Evolutionary conservation across 2,797 vertebrate genomes (phyloP).

Genomic region (Sebastes trivittatus): DNA sequence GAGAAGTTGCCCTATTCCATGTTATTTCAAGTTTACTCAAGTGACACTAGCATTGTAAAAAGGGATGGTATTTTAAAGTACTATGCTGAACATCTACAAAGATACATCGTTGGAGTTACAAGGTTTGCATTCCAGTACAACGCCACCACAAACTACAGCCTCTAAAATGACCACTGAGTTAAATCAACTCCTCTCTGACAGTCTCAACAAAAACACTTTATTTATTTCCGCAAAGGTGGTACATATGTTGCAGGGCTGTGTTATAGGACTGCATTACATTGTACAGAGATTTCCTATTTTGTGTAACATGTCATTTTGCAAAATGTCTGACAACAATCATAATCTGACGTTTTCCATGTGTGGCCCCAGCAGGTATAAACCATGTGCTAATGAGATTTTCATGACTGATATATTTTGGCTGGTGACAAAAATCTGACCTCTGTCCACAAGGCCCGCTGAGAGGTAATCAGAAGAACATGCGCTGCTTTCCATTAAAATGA

Average conservation of each 20-base stretch:
- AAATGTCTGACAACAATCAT: slow-evolving; percentile 1
- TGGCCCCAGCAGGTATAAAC: not conserved
- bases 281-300: not conserved
- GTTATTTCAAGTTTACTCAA: not conserved
- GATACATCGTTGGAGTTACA: slow-evolving; percentile 39
- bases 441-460: not conserved
- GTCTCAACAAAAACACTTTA: slow-evolving; percentile 59
- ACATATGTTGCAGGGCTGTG: not conserved
- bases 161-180: slow-evolving; percentile 40
- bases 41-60: not conserved
- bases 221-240: slow-evolving; percentile 23
- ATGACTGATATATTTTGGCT: slow-evolving; percentile 9
- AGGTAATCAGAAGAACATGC: slow-evolving; percentile 8
- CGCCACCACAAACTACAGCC: slow-evolving; percentile 57
- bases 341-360: slow-evolving; percentile 8
- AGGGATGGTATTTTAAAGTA: slow-evolving; percentile 3
- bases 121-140: slow-evolving; percentile 48
- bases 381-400: slow-evolving; percentile 11
- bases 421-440: slow-evolving; percentile 3
- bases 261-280: not conserved
- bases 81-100: slow-evolving; percentile 25
- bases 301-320: not conserved
- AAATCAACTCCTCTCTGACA: slow-evolving; percentile 29
- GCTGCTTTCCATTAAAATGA: not conserved
- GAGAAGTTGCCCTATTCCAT: not conserved